Percentiles rank a stretch among this genome's conserved stretches.
Evolutionary conservation across 2,888 invertebrate genomes (phyloP).

Genomic region (Mythimna loreyi): DNA sequence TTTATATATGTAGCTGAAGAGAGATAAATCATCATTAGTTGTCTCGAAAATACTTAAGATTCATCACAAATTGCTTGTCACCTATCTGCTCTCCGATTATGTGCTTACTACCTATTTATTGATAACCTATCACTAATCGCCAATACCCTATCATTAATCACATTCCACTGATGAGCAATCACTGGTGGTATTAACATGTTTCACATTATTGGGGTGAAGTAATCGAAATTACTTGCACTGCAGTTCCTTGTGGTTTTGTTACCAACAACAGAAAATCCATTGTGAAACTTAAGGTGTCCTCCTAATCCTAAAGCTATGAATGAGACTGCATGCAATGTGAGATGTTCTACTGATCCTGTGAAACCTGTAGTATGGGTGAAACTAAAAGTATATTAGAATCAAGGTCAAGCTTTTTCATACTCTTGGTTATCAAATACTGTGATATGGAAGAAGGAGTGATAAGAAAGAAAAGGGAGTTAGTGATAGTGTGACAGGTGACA

Average conservation of each 20-base stretch:
- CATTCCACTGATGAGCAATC: constrained; percentile 16
- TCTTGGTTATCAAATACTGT: too few relatives aligned
- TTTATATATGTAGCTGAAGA: too few relatives aligned
- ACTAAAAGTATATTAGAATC: not conserved
- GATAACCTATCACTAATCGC: constrained; percentile 31
- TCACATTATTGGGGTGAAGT: not conserved
- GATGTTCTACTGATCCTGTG: not conserved
- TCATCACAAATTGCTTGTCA: constrained; percentile 10
- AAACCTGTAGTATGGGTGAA: not conserved
- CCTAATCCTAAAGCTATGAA: not conserved
- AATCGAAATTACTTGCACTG: not conserved
- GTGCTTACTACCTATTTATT: not conserved
- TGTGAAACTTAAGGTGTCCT: constrained; percentile 5
- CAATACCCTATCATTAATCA: constrained; percentile 14
- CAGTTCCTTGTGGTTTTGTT: not conserved
- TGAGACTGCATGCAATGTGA: not conserved
- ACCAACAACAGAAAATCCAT: not conserved
- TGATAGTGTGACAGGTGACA: too few relatives aligned
- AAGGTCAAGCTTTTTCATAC: too few relatives aligned
- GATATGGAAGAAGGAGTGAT: too few relatives aligned
- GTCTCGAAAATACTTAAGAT: constrained; percentile 9
- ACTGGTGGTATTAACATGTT: constrained; percentile 9
- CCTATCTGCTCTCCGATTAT: constrained; percentile 3
- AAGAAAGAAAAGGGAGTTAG: too few relatives aligned
- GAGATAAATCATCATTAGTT: too few relatives aligned